A percentile compares a stretch with the other conserved stretches of the same genome.
Evolutionary conservation across 2,113 vertebrate species (phyloP).

Genomic region (Neotoma lepida): DNA sequence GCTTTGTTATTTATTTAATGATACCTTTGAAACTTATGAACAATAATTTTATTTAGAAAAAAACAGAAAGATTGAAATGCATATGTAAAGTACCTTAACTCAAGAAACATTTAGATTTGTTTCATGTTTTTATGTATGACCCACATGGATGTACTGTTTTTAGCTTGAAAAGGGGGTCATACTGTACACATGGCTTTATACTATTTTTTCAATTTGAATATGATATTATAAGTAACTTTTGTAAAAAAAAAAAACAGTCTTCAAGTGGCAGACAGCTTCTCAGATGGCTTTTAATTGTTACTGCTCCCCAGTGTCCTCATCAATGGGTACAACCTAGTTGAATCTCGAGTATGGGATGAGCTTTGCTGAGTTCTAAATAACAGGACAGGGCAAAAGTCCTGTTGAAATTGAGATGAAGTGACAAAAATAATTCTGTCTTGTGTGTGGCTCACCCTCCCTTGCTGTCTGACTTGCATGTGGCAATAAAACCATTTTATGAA

Average conservation of each 20-base stretch:
- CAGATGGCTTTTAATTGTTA: background rate
- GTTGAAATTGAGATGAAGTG: background rate
- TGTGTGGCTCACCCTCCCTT: background rate
- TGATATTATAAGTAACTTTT: background rate
- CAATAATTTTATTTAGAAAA: background rate
- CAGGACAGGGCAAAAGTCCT: no score
- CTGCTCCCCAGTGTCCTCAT: background rate
- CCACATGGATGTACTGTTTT: background rate
- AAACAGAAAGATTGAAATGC: background rate
- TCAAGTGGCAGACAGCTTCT: background rate
- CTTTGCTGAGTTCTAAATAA: background rate
- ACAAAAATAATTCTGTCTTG: background rate
- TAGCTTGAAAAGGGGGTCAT: background rate
- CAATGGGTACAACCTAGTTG: background rate
- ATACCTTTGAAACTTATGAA: background rate
- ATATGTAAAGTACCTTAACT: background rate
- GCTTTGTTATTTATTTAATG: conserved; percentile 22
- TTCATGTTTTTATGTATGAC: background rate
- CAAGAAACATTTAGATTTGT: background rate
- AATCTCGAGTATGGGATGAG: background rate
- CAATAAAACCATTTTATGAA: background rate
- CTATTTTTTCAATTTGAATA: background rate
- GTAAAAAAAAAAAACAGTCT: background rate
- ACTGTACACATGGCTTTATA: background rate
- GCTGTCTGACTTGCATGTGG: background rate